Conservation (phyloP, 2,113 vertebrate genomes). For the Siniperca chuatsi region DNA sequence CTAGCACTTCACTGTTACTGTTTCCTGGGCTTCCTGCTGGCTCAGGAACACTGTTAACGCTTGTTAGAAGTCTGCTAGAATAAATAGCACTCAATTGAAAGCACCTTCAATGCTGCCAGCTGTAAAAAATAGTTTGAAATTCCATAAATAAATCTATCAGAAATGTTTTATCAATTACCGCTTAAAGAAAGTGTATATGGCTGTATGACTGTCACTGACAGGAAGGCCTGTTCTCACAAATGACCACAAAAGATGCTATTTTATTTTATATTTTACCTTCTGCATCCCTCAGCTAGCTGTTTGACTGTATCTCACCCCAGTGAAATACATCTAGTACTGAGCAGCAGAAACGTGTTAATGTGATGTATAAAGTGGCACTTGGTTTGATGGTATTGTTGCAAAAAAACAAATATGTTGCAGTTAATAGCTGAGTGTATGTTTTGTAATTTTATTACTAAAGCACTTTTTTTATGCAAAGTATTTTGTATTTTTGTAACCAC, state of each 20-base stretch:
- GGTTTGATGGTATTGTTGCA: constrained; percentile 51
- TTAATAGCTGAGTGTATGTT: constrained; percentile 67
- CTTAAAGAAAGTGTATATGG: constrained; percentile 25
- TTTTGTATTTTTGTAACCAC: constrained; percentile 83
- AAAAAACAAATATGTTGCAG: constrained; percentile 48
- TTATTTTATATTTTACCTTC: constrained; percentile 51
- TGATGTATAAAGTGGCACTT: constrained; percentile 39
- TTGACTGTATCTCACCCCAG: constrained; percentile 70
- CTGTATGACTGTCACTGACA: constrained; percentile 71
- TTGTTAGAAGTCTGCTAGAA: neutral
- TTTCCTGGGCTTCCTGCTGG: constrained; percentile 78
- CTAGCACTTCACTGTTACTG: constrained; percentile 36
- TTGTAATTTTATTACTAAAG: constrained; percentile 83
- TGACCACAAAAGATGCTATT: constrained; percentile 28
- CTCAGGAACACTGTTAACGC: constrained; percentile 70
- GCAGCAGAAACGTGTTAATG: constrained; percentile 13
- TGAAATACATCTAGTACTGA: constrained; percentile 72
- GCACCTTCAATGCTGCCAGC: constrained; percentile 39
- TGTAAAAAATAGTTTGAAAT: constrained; percentile 32
- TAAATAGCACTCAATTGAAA: constrained; percentile 1
- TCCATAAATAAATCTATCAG: constrained; percentile 28
- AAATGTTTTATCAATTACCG: constrained; percentile 43
- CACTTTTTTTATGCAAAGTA: constrained; percentile 84
- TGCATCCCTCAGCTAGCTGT: constrained; percentile 34
- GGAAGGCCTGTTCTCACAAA: constrained; percentile 48